Evolutionary conservation across 23 tunicate species (phyloP).

Genomic region (Ascidia mentula): DNA sequence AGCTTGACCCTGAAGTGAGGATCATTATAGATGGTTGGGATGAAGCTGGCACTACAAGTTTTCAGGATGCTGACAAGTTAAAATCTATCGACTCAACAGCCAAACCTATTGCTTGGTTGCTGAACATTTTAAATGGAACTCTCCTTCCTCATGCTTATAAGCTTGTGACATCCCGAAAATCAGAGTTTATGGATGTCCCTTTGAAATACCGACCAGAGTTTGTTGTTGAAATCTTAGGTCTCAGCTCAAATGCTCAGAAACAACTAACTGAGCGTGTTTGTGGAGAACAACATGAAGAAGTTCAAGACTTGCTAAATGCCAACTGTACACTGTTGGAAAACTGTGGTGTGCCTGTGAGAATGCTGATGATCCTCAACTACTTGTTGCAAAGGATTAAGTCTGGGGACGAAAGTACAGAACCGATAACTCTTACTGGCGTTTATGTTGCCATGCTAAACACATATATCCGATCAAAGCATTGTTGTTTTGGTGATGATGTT

Average conservation of each 20-base stretch:
- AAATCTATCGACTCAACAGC: neutral
- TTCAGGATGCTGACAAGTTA: neutral
- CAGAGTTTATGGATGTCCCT: neutral
- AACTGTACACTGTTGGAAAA: neutral
- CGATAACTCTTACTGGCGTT: neutral
- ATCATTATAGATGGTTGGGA: neutral
- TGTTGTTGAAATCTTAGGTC: neutral
- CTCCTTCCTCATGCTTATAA: neutral
- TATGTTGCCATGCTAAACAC: neutral
- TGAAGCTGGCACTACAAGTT: neutral
- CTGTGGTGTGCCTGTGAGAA: neutral
- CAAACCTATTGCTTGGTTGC: neutral
- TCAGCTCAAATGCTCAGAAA: neutral
- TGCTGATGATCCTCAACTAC: neutral
- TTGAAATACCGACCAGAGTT: neutral
- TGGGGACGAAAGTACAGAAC: too few species aligned
- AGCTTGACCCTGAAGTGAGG: too few species aligned
- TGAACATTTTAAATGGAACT: neutral
- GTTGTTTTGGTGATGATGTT: neutral
- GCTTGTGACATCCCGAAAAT: neutral
- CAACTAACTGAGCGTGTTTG: neutral
- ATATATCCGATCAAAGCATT: neutral
- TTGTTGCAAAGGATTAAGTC: neutral
- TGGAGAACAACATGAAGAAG: neutral
- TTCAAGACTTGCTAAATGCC: neutral